Base-by-base conservation (phyloP, 2,113 vertebrate genomes). In the Limnothrissa miodon region DNA sequence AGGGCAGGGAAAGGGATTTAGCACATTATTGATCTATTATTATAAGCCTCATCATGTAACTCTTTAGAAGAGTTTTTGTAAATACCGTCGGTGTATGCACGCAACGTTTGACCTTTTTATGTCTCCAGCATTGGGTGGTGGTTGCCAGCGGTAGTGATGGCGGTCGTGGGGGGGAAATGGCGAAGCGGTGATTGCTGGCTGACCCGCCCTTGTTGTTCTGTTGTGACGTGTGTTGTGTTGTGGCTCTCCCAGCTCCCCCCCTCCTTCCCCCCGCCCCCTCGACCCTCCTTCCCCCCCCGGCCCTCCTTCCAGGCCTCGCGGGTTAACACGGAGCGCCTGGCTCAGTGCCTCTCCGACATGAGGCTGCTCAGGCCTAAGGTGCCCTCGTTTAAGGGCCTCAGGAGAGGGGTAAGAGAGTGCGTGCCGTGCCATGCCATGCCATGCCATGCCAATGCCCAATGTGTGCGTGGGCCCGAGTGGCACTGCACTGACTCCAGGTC, bases 371-470 rank as follows among this genome's bases (percentile, higher is more conserved):
- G 96, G 90, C 96, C 97, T 94, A 97, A 96, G 96, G 96, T 97
- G 91, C 93, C 96, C 91, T 97, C 97, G 94, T 94, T 98, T 95
- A 96, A 94, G 93, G 95, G 93, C 89, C 95, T 97, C 87, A 98
- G 93, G 93, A 96, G 96, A 97, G 96, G 95, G 97, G 98, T 99
- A 98, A 99, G 97, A 96, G 90, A 99, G 97, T 96, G 90, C 59
- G 21, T 56, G 51, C 10, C 48, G 45, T 33, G 62, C n/a, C 25
- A 33, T 21, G 51, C 17, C 19, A 5, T 56, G 46, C 46, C 11
- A 15, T 48, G 46, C 46, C 15, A 46, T 46, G 45, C n/a, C n/a
- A n/a, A n/a, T n/a, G n/a, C n/a, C n/a, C n/a, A n/a, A n/a, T n/a
- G n/a, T n/a, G 42, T 42, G 6, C 6, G 42, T 42, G 42, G 42